A percentile compares a stretch with the other conserved stretches of the same genome.
phyloP scores from a whole-genome alignment of 2,113 vertebrate species.

The Mustelus asterias region DNA sequence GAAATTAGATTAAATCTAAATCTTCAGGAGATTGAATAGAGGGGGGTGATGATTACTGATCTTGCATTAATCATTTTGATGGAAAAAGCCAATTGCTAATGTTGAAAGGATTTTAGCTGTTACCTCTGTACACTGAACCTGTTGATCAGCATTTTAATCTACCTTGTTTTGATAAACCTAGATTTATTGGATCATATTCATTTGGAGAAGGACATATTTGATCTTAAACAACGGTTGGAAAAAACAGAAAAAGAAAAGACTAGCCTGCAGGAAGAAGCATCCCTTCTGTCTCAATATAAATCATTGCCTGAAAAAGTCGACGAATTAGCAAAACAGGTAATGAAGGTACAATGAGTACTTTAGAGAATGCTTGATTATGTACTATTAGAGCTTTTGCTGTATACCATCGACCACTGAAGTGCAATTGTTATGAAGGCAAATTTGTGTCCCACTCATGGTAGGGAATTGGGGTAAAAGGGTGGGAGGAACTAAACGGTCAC shows the following conservation, averaged over 20 bases:
- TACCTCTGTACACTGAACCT: background rate
- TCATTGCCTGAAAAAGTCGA: constrained; percentile 53
- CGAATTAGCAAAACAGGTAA: constrained; percentile 30
- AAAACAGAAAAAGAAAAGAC: constrained; percentile 53
- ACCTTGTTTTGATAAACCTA: constrained; percentile 34
- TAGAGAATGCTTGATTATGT: constrained; percentile 48
- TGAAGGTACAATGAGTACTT: background rate
- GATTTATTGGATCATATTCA: constrained; percentile 57
- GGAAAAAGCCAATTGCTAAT: background rate
- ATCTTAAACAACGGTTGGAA: constrained; percentile 61
- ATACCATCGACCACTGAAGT: background rate
- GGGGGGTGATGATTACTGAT: background rate
- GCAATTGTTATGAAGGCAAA: background rate
- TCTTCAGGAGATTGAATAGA: background rate
- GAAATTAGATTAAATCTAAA: background rate
- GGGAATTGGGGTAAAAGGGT: too few species aligned
- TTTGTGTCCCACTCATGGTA: background rate
- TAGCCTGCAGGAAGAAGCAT: constrained; percentile 51
- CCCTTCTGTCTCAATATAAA: constrained; percentile 47
- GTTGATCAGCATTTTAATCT: background rate
- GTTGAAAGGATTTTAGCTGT: background rate
- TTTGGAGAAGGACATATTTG: constrained; percentile 58
- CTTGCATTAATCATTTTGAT: background rate
- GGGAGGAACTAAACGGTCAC: too few species aligned
- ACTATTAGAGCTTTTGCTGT: background rate